A percentile compares a stretch with the other conserved stretches of the same genome.
phyloP scores from a whole-genome alignment of 2,888 invertebrate genomes.

The Galeopsomyia nigrocyanea region DNA sequence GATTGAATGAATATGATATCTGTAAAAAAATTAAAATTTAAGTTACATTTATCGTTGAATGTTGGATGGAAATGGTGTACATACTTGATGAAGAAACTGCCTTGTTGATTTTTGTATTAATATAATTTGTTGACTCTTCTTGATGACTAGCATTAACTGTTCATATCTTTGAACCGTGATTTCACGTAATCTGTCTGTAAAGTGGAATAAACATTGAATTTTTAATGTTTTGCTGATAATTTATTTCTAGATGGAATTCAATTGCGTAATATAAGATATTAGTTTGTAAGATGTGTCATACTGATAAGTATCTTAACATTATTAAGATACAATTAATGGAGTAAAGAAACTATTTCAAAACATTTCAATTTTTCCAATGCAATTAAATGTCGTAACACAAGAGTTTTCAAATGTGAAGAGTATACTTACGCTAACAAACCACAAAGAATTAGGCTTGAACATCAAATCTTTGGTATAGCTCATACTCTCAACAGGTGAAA shows the following conservation, averaged over 20 bases:
- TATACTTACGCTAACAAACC: slow-evolving; percentile 85
- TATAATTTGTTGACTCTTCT: background rate
- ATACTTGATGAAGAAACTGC: slow-evolving; percentile 3
- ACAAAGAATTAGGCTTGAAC: slow-evolving; percentile 81
- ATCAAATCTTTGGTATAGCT: slow-evolving; percentile 75
- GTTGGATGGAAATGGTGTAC: background rate
- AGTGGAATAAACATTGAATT: slow-evolving; percentile 46
- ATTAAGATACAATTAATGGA: too few relatives aligned
- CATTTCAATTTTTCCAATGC: too few relatives aligned
- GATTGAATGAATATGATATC: slow-evolving; percentile 35
- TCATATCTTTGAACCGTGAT: slow-evolving; percentile 63
- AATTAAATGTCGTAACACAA: background rate
- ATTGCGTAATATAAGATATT: too few relatives aligned
- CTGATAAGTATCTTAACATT: too few relatives aligned
- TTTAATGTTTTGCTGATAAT: background rate
- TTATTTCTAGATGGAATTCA: background rate
- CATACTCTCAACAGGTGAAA: slow-evolving; percentile 85
- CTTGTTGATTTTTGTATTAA: background rate
- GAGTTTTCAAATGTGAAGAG: background rate
- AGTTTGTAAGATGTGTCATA: too few relatives aligned
- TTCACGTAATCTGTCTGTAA: slow-evolving; percentile 72
- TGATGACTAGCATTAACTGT: slow-evolving; percentile 9
- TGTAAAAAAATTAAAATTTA: slow-evolving; percentile 14
- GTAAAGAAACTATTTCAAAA: too few relatives aligned
- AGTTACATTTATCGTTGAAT: background rate